phyloP scores from a whole-genome alignment of 1,140 invertebrate species.

The Sitophilus oryzae region DNA sequence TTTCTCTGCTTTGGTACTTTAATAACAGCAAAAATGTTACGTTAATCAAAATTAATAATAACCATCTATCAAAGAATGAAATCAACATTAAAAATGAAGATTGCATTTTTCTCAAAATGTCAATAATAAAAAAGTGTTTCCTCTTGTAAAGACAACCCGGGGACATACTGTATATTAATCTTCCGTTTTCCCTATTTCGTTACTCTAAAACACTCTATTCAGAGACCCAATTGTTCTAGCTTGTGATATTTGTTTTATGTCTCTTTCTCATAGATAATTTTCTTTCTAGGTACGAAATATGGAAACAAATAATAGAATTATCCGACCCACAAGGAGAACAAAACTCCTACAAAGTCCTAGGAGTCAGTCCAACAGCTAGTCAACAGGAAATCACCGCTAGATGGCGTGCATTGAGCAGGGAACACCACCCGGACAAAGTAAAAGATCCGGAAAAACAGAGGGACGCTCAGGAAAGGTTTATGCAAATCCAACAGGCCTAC shows the following conservation, averaged over 20 bases:
- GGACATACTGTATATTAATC: too few relatives aligned
- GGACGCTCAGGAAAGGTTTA: conserved; percentile 78
- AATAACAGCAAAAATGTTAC: too few relatives aligned
- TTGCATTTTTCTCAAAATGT: too few relatives aligned
- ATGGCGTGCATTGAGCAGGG: conserved; percentile 76
- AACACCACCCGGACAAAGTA: conserved; percentile 89
- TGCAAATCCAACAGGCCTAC: conserved; percentile 90
- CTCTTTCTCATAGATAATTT: background rate
- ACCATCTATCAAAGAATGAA: too few relatives aligned
- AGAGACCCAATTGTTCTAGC: too few relatives aligned
- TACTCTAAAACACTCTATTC: too few relatives aligned
- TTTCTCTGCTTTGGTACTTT: too few relatives aligned
- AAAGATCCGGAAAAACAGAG: conserved; percentile 60
- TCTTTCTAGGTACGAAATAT: conserved; percentile 57
- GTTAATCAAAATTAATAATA: too few relatives aligned
- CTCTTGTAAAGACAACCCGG: too few relatives aligned
- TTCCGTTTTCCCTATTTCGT: too few relatives aligned
- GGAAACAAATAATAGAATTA: conserved; percentile 78
- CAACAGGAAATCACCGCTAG: conserved; percentile 78
- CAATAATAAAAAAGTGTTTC: too few relatives aligned
- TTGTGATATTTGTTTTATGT: background rate
- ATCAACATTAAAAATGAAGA: too few relatives aligned
- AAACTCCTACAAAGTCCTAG: conserved; percentile 82
- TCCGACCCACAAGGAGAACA: conserved; percentile 84
- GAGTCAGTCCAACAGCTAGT: conserved; percentile 64